A percentile compares a stretch with the other conserved stretches of the same genome.
Evolutionary conservation across 2,113 vertebrate species (phyloP).

Genomic region (Tapirus terrestris): DNA sequence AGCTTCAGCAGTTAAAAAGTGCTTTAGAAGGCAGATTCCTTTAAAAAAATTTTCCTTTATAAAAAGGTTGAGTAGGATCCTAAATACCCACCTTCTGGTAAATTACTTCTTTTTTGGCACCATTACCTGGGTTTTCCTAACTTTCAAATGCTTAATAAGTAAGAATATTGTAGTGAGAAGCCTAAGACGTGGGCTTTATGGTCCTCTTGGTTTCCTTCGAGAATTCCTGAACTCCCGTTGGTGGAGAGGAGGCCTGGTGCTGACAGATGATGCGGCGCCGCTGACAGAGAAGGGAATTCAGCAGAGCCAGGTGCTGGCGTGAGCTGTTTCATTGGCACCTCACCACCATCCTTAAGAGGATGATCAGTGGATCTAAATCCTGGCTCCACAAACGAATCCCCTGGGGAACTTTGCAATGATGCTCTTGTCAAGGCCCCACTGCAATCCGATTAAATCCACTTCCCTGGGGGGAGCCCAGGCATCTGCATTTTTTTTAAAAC

Average conservation of each 20-base stretch:
- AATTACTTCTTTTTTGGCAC: background rate
- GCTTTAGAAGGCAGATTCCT: background rate
- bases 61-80: background rate
- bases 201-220: background rate
- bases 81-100: background rate
- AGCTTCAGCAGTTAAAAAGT: background rate
- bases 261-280: background rate
- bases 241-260: background rate
- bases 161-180: background rate
- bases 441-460: fast-evolving
- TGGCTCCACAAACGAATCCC: background rate
- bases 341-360: background rate
- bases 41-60: background rate
- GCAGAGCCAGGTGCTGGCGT: fast-evolving
- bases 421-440: fast-evolving
- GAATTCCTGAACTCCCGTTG: background rate
- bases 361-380: background rate
- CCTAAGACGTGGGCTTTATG: background rate
- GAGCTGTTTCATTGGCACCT: background rate
- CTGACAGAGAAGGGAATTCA: background rate
- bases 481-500: background rate
- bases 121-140: background rate
- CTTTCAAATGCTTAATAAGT: background rate
- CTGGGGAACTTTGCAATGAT: background rate
- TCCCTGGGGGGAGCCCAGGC: background rate